These are phyloP conservation scores for Hyphantria cunea DNA, from an alignment of 1,140 invertebrate species.

Conservation along the genomic window DNA sequence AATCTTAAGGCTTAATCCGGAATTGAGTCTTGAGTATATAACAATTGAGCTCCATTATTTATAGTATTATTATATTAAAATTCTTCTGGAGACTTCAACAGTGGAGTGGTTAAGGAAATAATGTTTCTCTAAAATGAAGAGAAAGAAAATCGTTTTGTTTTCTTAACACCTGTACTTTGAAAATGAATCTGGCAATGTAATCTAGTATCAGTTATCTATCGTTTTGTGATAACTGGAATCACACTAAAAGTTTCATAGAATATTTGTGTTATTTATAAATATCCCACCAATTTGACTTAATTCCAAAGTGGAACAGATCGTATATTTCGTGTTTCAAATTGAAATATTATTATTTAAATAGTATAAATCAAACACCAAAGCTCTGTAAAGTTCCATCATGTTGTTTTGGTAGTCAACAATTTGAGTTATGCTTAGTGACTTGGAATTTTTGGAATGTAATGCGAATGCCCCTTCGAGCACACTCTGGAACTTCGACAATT, in stretches of 20 bases:
- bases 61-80: background rate
- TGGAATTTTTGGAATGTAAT: slow-evolving; percentile 39
- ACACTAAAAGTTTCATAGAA: background rate
- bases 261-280: background rate
- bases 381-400: slow-evolving; percentile 27
- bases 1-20: background rate
- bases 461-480: slow-evolving; percentile 29
- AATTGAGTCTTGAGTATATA: background rate
- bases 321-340: slow-evolving; percentile 11
- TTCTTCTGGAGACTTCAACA: too few relatives aligned
- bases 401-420: slow-evolving; percentile 37
- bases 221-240: too few relatives aligned
- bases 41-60: background rate
- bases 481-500: slow-evolving; percentile 41
- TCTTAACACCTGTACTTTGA: too few relatives aligned
- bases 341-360: slow-evolving; percentile 20
- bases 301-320: background rate
- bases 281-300: background rate
- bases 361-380: slow-evolving; percentile 25
- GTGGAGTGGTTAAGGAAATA: too few relatives aligned
- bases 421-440: slow-evolving; percentile 41
- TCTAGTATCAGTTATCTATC: too few relatives aligned
- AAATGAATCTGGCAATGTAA: too few relatives aligned
- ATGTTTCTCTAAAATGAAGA: too few relatives aligned
- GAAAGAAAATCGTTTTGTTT: too few relatives aligned